phyloP scores from a whole-genome alignment of 2,888 invertebrate species.

The Acleris laterana region DNA sequence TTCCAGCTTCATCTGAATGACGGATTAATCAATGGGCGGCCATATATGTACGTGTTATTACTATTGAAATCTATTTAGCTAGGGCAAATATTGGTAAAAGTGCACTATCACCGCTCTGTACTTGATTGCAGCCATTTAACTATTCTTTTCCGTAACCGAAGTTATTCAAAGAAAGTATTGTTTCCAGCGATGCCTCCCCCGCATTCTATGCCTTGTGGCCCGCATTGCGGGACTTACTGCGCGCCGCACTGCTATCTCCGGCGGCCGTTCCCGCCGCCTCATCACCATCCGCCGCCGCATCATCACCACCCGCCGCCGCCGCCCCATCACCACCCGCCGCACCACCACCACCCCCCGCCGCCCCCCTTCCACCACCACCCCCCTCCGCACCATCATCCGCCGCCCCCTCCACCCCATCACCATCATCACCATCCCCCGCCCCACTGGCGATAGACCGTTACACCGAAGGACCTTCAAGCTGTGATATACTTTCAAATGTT shows the following conservation, averaged over 20 bases:
- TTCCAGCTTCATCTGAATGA: constrained; percentile 13
- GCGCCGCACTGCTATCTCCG: constrained; percentile 61
- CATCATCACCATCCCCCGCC: constrained; percentile 37
- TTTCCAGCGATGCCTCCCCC: constrained; percentile 68
- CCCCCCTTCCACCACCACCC: constrained; percentile 24
- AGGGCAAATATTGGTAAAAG: too few species aligned
- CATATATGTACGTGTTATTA: constrained; percentile 9
- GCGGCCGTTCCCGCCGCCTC: constrained; percentile 40
- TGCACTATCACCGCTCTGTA: too few species aligned
- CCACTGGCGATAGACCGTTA: constrained; percentile 28
- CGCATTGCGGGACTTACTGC: constrained; percentile 59
- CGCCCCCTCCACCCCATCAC: constrained; percentile 41
- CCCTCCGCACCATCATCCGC: constrained; percentile 38
- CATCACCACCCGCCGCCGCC: constrained; percentile 34
- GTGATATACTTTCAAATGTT: constrained; percentile 21
- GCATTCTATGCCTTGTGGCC: constrained; percentile 63
- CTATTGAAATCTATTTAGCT: background rate
- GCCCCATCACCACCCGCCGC: constrained; percentile 38
- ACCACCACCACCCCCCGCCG: constrained; percentile 39
- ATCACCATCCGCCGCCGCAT: constrained; percentile 12
- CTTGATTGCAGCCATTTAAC: too few species aligned
- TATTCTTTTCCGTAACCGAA: constrained; percentile 2
- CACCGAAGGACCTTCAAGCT: constrained; percentile 19
- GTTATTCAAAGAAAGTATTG: constrained; percentile 26
- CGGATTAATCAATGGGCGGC: constrained; percentile 11